Base-by-base conservation (phyloP, 1,140 invertebrate genomes). In the Callitettix versicolor region DNA sequence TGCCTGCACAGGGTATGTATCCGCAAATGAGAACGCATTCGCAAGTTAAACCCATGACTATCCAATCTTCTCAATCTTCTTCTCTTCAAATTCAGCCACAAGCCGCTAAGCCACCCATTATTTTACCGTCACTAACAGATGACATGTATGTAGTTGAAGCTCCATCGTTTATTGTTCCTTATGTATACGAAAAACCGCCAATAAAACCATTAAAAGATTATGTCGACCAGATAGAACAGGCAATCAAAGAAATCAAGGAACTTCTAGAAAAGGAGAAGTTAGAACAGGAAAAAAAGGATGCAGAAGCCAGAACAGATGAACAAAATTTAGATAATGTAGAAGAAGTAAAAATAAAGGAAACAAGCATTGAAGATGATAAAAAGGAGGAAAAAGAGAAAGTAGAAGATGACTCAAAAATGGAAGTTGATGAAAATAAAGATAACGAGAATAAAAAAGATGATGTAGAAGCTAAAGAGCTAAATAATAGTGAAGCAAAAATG, bases 141-240 rank as follows among this genome's bases (percentile, higher is more conserved):
- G 87, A 91, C 62, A 91, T 91, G 83, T 91, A 85, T 70, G 87
- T 91, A 1, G 83, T 92, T 7, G 88, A 93, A 71, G 88, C 88
- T 20, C 89, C 89, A 3, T 91, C 88, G 12, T 91, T 93, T 65
- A 90, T 93, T 65, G 86, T 92, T 60, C 89, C 89, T 38, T 92
- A 91, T 69, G 87, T 93, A n/a, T 91, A 90, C 68, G 87, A 91
- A 70, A 90, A 91, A 68, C 86, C 86, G 3, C 85, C 88, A 0
- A 68, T 86, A 6, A 83, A 85, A 64, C 80, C 81, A 41, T 75
- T 92, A 43, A 86, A 83, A 67, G 80, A 86, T 58, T 86, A 86
- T 67, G 77, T 89, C 41, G 75, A 78, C 33, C 77, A 78, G 62
- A 70, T 86, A 48, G 80, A 79, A 40, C 77, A 79, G 55, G 76